These are phyloP conservation scores for Allobates femoralis DNA, from an alignment of 2,797 vertebrate species.

Conservation along the genomic window DNA sequence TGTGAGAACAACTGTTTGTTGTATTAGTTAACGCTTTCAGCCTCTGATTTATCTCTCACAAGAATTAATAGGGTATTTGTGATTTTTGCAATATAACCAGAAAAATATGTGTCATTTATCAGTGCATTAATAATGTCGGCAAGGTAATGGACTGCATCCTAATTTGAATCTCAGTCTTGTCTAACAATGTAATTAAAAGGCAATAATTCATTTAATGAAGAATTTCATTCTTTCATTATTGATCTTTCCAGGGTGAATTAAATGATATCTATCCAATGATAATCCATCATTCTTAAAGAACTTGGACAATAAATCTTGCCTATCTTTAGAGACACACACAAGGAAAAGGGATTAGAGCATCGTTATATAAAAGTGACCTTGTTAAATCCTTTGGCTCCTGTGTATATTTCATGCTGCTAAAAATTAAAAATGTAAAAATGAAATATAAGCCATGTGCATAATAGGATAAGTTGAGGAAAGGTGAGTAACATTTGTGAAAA, in stretches of 20 bases:
- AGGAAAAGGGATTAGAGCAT: constrained; percentile 53
- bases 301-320: constrained; percentile 59
- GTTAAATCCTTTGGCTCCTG: constrained; percentile 52
- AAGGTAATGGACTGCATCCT: constrained; percentile 62
- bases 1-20: neutral
- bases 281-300: constrained; percentile 59
- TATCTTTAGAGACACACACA: constrained; percentile 59
- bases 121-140: constrained; percentile 63
- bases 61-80: constrained; percentile 39
- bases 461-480: neutral
- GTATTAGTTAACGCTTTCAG: constrained; percentile 24
- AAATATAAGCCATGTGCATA: neutral
- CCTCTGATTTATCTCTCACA: constrained; percentile 17
- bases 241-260: constrained; percentile 60
- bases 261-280: constrained; percentile 61
- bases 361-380: constrained; percentile 57
- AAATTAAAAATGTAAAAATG: constrained; percentile 19
- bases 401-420: constrained; percentile 38
- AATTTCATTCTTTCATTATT: constrained; percentile 64
- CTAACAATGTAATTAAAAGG: constrained; percentile 63
- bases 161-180: constrained; percentile 61
- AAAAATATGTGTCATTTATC: constrained; percentile 59
- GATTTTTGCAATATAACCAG: constrained; percentile 53
- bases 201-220: constrained; percentile 64
- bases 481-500: neutral